Base-by-base conservation (phyloP, 2,113 vertebrate genomes). In the Psittacula cyanocephala region DNA sequence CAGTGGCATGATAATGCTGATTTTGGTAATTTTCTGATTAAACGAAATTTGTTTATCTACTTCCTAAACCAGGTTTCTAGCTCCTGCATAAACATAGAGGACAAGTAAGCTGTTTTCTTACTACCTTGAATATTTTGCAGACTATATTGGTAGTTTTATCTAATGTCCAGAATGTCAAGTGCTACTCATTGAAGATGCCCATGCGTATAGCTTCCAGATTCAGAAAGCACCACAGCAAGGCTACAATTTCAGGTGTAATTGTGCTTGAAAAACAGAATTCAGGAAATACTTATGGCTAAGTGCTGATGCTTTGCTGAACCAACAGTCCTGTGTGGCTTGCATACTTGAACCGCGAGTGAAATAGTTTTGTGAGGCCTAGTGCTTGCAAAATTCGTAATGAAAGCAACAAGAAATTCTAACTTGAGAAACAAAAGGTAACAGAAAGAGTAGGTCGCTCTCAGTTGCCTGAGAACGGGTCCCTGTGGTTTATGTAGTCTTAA, bases 21-120 rank as follows among this genome's bases (percentile, higher is more conserved):
- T 67, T 86, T 95, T 78, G 72, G 65, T 92, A 92, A 88, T 90
- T 96, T 94, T 53, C 46, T 86, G 79, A 70, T 89, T 53, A 93
- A 95, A 95, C 95, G 29, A 80, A 82, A 62, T 68, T 84, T 95
- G 88, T 95, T 53, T 85, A 74, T 97, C 69, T 18, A 17, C 31
- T 94, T 92, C 70, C 86, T 78, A 62, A 94, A 91, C 35, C 75
- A 37, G 72, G 27, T 94, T 97, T 96, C 22, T 31, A 76, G 35
- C 29, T 89, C 19, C 23, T 57, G 11, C 10, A 6, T 50, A 31
- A 83, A 35, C 24, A 85, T 19, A 29, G 65, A 43, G 46, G 11
- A 35, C 2, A 2, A 79, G 7, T 14, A 35, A 39, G 11, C 68
- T 69, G 20, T 37, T 76, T 41, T 41, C 16, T 10, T 90, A 24